A percentile compares a stretch with the other conserved stretches of the same genome.
These are phyloP conservation scores for Oreocharis arfaki DNA, from an alignment of 2,113 vertebrate genomes.

Conservation along the genomic window DNA sequence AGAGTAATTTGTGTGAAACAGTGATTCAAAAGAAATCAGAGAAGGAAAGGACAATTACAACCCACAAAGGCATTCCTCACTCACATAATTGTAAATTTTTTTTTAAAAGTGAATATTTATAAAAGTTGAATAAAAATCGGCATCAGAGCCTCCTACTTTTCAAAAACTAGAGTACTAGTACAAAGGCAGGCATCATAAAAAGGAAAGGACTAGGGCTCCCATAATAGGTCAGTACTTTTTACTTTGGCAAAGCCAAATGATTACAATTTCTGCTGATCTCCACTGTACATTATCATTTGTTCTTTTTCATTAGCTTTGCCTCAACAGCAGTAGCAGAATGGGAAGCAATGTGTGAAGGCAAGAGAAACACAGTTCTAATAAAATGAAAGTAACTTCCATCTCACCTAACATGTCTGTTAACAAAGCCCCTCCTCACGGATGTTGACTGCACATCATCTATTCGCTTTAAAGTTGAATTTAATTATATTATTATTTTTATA, in stretches of 20 bases:
- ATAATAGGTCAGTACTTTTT: not conserved
- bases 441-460: not conserved
- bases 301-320: conserved; percentile 29
- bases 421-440: not conserved
- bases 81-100: not conserved
- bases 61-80: not conserved
- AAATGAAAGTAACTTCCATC: not conserved
- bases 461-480: not conserved
- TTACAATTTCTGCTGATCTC: not conserved
- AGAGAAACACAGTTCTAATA: not conserved
- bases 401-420: not conserved
- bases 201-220: not conserved
- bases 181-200: not conserved
- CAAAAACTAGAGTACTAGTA: not conserved
- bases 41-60: not conserved
- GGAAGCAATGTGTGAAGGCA: not conserved
- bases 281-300: not conserved
- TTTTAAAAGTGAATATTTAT: not conserved
- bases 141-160: not conserved
- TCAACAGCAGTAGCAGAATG: not conserved
- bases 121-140: not conserved
- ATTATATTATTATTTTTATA: conserved; percentile 54
- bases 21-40: not conserved
- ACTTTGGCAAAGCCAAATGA: not conserved
- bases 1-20: not conserved